These are phyloP conservation scores for Panagrolaimus sp. DNA, from an alignment of 1,140 invertebrate genomes.

Conservation along the genomic window DNA sequence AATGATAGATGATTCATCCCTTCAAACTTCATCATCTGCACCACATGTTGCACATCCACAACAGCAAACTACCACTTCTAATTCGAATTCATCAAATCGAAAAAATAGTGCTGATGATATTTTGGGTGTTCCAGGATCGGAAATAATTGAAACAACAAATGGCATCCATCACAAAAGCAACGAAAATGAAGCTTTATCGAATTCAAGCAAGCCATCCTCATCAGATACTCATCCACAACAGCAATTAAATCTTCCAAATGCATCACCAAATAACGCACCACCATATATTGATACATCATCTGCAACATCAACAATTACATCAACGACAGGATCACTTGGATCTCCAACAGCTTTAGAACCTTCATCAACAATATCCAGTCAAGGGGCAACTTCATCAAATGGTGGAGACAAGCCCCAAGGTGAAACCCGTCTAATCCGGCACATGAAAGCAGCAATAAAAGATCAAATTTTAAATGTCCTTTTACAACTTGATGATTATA, in stretches of 20 bases:
- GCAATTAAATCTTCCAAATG: too few species aligned
- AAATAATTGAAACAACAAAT: too few species aligned
- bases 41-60: too few species aligned
- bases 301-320: conserved; percentile 1
- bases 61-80: too few species aligned
- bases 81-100: too few species aligned
- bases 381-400: too few species aligned
- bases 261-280: too few species aligned
- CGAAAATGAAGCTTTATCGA: too few species aligned
- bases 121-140: not conserved
- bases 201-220: too few species aligned
- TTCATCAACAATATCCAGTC: not conserved
- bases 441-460: conserved; percentile 28
- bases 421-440: conserved; percentile 29
- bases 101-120: not conserved
- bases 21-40: too few species aligned
- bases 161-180: not conserved
- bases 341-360: not conserved
- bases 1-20: too few species aligned
- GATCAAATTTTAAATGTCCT: conserved; percentile 60
- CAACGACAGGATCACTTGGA: conserved; percentile 12
- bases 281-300: not conserved
- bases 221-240: too few species aligned
- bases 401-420: conserved; percentile 19
- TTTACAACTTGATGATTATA: conserved; percentile 95